Conservation (phyloP, 2,888 invertebrate species). For the Dasypolia templi region DNA sequence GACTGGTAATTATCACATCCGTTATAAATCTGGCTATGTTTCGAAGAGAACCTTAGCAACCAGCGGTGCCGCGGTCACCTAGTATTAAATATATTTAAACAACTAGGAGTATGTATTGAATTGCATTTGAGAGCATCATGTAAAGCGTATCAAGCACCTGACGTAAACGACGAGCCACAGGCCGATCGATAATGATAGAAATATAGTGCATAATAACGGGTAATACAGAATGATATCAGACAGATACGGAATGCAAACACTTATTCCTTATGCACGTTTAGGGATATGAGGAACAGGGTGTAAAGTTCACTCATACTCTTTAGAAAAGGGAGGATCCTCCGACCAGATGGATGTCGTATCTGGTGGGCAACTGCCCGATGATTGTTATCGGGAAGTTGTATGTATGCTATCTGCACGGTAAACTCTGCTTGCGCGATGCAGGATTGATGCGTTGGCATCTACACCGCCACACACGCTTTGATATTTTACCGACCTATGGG, state of each 20-base stretch:
- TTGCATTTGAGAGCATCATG: conserved; percentile 37
- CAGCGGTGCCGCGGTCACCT: no score
- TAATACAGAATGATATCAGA: conserved; percentile 42
- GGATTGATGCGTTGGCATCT: no score
- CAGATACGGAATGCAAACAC: conserved; percentile 26
- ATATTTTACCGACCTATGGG: not conserved
- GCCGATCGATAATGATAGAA: conserved; percentile 26
- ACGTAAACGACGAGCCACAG: conserved; percentile 7
- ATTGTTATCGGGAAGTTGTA: no score
- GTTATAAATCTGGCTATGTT: not conserved
- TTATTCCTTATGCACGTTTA: not conserved
- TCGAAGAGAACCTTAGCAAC: not conserved
- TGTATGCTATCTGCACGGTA: no score
- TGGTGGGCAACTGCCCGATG: no score
- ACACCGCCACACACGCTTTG: no score
- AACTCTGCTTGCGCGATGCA: no score
- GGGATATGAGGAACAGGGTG: no score
- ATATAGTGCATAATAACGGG: conserved; percentile 41
- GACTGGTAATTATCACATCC: no score
- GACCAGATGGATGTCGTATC: no score
- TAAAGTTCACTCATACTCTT: no score
- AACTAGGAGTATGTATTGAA: conserved; percentile 18
- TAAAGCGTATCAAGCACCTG: conserved; percentile 40
- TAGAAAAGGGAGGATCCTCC: no score
- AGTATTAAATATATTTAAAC: not conserved